Evolutionary conservation across 2,113 vertebrate species (phyloP).

Genomic region (Mobula hypostoma): DNA sequence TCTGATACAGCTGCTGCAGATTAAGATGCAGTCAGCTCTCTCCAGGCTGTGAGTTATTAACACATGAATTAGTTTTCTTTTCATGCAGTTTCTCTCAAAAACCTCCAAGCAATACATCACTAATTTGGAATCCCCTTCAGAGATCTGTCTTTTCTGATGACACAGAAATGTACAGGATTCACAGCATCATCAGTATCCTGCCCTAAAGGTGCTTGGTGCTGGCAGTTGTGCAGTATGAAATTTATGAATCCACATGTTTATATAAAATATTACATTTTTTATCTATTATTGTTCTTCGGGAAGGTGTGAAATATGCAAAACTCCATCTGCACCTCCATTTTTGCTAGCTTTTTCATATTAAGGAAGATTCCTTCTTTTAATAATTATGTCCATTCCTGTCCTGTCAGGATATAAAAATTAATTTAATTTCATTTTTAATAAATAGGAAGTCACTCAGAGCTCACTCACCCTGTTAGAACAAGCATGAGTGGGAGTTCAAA

Average conservation of each 20-base stretch:
- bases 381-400: background rate
- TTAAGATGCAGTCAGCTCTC: background rate
- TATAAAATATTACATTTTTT: background rate
- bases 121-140: background rate
- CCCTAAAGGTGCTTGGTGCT: background rate
- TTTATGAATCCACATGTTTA: background rate
- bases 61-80: background rate
- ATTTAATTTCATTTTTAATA: background rate
- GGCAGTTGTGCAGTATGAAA: background rate
- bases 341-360: background rate
- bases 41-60: background rate
- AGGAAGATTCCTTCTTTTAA: background rate
- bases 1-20: background rate
- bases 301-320: background rate
- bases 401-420: background rate
- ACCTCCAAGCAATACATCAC: background rate
- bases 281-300: background rate
- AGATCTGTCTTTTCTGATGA: background rate
- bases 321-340: background rate
- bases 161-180: background rate
- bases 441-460: background rate
- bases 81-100: background rate
- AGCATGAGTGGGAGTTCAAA: too few species aligned
- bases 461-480: background rate
- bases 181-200: background rate